Conservation (phyloP, 2,888 invertebrate genomes). For the Eledone cirrhosa region DNA sequence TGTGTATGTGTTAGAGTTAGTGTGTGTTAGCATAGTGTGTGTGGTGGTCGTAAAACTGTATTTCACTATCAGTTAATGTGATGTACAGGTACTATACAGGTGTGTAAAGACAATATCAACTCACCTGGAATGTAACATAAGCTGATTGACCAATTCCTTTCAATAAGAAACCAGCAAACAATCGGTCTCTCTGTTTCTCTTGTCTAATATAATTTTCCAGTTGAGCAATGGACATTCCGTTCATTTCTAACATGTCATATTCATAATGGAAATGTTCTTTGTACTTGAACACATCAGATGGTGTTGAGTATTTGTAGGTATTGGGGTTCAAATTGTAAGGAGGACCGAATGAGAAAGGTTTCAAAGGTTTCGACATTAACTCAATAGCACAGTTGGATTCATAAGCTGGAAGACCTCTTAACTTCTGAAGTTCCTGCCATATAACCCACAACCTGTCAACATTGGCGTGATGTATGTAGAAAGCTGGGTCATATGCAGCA, state of each 20-base stretch:
- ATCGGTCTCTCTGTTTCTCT: constrained; percentile 34
- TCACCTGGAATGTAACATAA: constrained; percentile 32
- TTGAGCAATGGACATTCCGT: constrained; percentile 31
- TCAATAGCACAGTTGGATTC: constrained; percentile 42
- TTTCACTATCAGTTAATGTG: too few relatives aligned
- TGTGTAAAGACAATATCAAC: neutral
- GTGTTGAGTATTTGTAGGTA: constrained; percentile 39
- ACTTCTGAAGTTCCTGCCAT: constrained; percentile 35
- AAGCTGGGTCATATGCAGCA: constrained; percentile 40
- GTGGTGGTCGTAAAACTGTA: too few relatives aligned
- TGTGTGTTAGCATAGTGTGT: too few relatives aligned
- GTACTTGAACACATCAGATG: constrained; percentile 40
- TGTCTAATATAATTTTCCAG: constrained; percentile 18
- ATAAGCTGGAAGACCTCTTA: constrained; percentile 37
- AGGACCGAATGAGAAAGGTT: constrained; percentile 42
- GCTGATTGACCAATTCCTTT: constrained; percentile 39
- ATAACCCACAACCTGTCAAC: constrained; percentile 37
- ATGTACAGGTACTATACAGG: too few relatives aligned
- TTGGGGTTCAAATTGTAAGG: constrained; percentile 41
- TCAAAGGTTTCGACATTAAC: constrained; percentile 36
- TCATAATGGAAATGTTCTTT: constrained; percentile 36
- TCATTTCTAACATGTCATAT: constrained; percentile 39
- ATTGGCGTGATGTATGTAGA: constrained; percentile 40
- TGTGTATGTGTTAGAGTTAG: too few relatives aligned
- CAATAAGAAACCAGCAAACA: constrained; percentile 43